Base-by-base conservation (phyloP, 2,797 vertebrate genomes). In the Thaleichthys pacificus region DNA sequence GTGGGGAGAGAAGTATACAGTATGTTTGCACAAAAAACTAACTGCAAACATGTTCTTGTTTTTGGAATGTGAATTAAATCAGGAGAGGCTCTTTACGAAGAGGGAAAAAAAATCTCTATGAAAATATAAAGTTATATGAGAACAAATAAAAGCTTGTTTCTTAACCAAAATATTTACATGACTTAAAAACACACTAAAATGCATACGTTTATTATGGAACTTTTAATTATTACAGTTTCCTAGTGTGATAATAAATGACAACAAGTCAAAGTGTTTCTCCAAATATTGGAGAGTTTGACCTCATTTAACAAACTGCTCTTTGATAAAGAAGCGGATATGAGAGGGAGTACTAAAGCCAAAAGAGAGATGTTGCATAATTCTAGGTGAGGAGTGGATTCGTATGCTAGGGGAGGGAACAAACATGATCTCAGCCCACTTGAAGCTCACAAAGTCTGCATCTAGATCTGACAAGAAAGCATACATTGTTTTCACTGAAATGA, bases 111-210 rank as follows among this genome's bases (percentile, higher is more conserved):
- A 93, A 93, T 94, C 94, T 92, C 94, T 96, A 96, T 95, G 94
- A 96, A 97, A 97, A 97, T 96, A 96, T 94, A 96, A 94, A 95
- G 93, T 93, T 94, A 93, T 96, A 94, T 95, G 94, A 95, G 94
- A 77, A 86, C 75, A 87, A 86, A 88, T 70, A 80, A 94, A 92
- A 93, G 91, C 66, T 78, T 79, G 79, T 89, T 92, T 93, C 92
- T 88, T 89, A 86, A 94, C 93, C 91, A 92, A 91, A 93, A 93
- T 93, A 93, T 94, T 94, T 93, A 93, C 92, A 95, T 91, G 92
- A 72, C 80, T 81, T 70, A 58, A 85, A 90, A 90, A 92, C 90
- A 35, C 35, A 93, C 91, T 89, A 91, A 89, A 63, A 69, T 22
- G 69, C 68, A 17, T 56, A 56, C 1, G 19, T n/a, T 56, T 56